Conservation (phyloP, 2,113 vertebrate genomes). For the Macquaria australasica region DNA sequence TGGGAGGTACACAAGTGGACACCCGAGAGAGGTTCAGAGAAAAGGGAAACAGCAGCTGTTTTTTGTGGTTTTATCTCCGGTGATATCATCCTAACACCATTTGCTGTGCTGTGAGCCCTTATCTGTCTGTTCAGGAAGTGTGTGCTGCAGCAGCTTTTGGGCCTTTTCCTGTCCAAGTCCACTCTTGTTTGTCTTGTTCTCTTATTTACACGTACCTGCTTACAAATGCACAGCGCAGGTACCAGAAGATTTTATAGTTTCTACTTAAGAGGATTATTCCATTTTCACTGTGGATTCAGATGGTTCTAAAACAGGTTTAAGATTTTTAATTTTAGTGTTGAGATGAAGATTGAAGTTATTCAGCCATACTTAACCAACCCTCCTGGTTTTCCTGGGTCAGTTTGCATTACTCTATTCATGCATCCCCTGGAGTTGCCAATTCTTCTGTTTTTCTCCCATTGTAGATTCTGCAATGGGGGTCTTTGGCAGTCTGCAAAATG, state of each 20-base stretch:
- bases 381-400: neutral
- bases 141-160: slow-evolving; percentile 31
- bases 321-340: neutral
- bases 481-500: neutral
- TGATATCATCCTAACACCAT: slow-evolving; percentile 52
- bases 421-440: neutral
- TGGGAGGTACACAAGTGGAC: slow-evolving; percentile 15
- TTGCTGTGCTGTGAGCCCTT: slow-evolving; percentile 40
- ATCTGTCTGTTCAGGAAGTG: slow-evolving; percentile 38
- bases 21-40: neutral
- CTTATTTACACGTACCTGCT: slow-evolving; percentile 1
- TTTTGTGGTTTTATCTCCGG: slow-evolving; percentile 29
- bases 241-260: neutral
- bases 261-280: neutral
- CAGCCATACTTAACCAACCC: neutral
- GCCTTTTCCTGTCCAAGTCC: slow-evolving; percentile 35
- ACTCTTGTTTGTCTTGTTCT: slow-evolving; percentile 7
- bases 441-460: neutral
- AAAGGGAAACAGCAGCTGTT: slow-evolving; percentile 11
- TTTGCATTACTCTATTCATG: neutral
- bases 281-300: neutral
- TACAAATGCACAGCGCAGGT: neutral
- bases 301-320: neutral
- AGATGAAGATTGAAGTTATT: neutral
- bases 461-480: neutral